Evolutionary conservation across 2,113 vertebrate genomes (phyloP).

Genomic region (Seriola quinqueradiata): DNA sequence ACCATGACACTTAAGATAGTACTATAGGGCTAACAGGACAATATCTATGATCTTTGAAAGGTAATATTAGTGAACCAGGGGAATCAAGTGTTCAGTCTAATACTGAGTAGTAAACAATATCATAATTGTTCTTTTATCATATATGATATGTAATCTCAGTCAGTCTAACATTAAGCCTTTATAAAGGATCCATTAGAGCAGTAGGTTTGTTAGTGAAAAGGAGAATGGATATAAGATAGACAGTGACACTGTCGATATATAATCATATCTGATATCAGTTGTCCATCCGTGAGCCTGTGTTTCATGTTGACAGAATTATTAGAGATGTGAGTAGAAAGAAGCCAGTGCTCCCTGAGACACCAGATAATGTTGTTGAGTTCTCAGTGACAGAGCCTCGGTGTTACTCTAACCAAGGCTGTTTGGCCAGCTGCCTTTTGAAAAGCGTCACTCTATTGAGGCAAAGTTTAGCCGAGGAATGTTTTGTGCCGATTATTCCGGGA

Average conservation of each 20-base stretch:
- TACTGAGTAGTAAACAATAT: too few species aligned
- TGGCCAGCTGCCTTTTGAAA: constrained; percentile 81
- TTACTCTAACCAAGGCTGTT: constrained; percentile 74
- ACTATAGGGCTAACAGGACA: too few species aligned
- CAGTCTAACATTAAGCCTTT: too few species aligned
- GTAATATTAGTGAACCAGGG: too few species aligned
- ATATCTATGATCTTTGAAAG: too few species aligned
- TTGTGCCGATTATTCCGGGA: constrained; percentile 87
- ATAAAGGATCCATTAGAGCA: too few species aligned
- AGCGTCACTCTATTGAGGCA: constrained; percentile 76
- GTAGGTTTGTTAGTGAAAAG: not conserved
- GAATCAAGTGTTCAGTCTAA: too few species aligned
- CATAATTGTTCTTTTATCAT: too few species aligned
- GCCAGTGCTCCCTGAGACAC: constrained; percentile 23
- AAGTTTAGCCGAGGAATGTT: constrained; percentile 81
- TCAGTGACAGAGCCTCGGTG: constrained; percentile 61
- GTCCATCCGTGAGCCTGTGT: not conserved
- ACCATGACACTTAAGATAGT: too few species aligned
- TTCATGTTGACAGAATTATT: constrained; percentile 1
- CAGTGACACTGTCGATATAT: not conserved
- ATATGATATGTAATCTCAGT: too few species aligned
- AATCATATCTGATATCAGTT: not conserved
- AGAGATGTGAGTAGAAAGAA: not conserved
- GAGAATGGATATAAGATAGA: not conserved
- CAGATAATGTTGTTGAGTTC: constrained; percentile 68